Evolutionary conservation across 2,797 vertebrate genomes (phyloP).

Genomic region (Eupleurogrammus muticus): DNA sequence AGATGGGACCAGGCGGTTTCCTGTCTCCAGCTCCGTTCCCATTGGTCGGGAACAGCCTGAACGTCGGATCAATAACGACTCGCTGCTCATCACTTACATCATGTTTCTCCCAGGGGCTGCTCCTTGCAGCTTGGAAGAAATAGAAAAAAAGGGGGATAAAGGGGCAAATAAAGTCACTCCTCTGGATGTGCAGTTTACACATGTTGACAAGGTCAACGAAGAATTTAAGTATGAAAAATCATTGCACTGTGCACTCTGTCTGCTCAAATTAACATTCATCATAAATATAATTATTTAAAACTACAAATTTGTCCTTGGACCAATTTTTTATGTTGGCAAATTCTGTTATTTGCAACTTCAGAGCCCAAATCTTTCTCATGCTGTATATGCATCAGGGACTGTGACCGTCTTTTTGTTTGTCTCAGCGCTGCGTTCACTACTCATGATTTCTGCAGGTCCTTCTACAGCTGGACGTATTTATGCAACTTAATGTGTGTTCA

Average conservation of each 20-base stretch:
- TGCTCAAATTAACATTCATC: background rate
- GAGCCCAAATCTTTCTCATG: too few species aligned
- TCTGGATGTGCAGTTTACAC: background rate
- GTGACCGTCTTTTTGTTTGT: too few species aligned
- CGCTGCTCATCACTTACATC: slow-evolving; percentile 52
- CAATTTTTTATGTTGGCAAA: too few species aligned
- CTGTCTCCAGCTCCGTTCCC: slow-evolving; percentile 14
- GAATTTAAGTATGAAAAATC: background rate
- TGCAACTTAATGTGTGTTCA: background rate
- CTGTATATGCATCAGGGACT: too few species aligned
- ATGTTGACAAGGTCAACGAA: background rate
- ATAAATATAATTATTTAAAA: background rate
- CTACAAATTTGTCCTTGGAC: too few species aligned
- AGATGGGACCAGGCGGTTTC: background rate
- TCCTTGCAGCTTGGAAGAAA: slow-evolving; percentile 22
- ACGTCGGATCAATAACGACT: slow-evolving; percentile 57
- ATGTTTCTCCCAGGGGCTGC: slow-evolving; percentile 35
- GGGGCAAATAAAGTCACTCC: slow-evolving; percentile 3
- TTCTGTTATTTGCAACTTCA: too few species aligned
- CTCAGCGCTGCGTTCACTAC: background rate
- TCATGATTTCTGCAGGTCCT: background rate
- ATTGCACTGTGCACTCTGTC: background rate
- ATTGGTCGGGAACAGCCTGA: slow-evolving; percentile 15
- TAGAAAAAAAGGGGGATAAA: background rate
- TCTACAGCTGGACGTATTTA: background rate